Conservation (phyloP, 2,113 vertebrate genomes). For the Caretta caretta region DNA sequence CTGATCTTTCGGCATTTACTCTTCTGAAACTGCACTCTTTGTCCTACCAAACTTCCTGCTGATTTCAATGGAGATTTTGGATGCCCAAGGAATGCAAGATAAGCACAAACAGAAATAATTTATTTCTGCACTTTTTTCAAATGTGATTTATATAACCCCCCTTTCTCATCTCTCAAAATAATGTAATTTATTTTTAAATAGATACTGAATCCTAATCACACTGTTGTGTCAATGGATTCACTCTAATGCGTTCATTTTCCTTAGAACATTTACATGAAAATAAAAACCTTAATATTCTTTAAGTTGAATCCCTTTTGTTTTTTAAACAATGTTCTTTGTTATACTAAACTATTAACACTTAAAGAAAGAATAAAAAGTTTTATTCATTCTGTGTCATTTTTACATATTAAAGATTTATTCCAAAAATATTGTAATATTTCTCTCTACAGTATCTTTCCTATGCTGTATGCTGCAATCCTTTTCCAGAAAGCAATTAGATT, state of each 20-base stretch:
- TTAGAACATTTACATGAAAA: not conserved
- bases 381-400: not conserved
- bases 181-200: not conserved
- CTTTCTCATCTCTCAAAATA: not conserved
- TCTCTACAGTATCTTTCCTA: not conserved
- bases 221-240: not conserved
- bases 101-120: not conserved
- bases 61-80: not conserved
- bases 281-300: not conserved
- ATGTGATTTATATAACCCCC: not conserved
- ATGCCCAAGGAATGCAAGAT: not conserved
- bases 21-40: not conserved
- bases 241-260: not conserved
- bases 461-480: not conserved
- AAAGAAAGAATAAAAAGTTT: conserved; percentile 42
- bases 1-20: not conserved
- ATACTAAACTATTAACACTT: not conserved
- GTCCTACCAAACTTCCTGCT: not conserved
- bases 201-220: not conserved
- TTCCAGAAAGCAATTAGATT: conserved; percentile 11
- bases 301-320: not conserved
- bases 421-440: not conserved
- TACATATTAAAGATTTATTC: not conserved
- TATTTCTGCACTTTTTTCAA: fast-evolving
- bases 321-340: not conserved